Conservation (phyloP, 2,113 vertebrate species). For the Athene cunicularia region DNA sequence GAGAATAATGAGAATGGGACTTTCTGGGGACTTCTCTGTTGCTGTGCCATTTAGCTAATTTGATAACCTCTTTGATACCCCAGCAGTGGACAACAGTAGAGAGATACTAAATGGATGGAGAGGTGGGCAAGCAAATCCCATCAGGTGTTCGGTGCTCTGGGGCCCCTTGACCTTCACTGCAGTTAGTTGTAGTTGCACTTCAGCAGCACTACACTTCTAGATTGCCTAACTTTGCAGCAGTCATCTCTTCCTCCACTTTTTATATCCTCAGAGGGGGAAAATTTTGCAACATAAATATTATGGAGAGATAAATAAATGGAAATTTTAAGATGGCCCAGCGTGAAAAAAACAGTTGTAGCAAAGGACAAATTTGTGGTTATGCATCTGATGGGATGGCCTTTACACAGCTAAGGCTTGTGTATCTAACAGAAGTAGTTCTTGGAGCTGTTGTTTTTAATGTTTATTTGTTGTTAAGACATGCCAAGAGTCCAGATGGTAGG, state of each 20-base stretch:
- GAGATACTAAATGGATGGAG: not conserved
- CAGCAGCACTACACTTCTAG: not conserved
- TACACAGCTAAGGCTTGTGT: not conserved
- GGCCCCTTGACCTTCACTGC: not conserved
- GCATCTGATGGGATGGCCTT: not conserved
- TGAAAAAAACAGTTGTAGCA: not conserved
- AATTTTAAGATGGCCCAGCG: not conserved
- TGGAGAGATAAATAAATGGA: not conserved
- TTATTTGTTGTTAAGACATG: not conserved
- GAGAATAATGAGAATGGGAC: not conserved
- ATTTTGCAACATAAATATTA: not conserved
- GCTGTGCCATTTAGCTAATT: not conserved
- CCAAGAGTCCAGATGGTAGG: not conserved
- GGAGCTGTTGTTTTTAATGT: not conserved
- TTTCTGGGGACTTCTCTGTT: not conserved
- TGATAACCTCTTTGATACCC: not conserved
- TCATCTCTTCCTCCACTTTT: not conserved
- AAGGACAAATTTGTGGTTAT: not conserved
- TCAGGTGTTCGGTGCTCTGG: not conserved
- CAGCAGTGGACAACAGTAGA: not conserved
- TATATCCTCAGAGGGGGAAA: not conserved
- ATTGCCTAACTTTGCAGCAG: not conserved
- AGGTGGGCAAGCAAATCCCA: not conserved
- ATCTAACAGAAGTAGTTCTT: not conserved
- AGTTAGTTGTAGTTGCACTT: not conserved